Conservation (phyloP, 1,140 invertebrate genomes). For the Vanessa tameamea region DNA sequence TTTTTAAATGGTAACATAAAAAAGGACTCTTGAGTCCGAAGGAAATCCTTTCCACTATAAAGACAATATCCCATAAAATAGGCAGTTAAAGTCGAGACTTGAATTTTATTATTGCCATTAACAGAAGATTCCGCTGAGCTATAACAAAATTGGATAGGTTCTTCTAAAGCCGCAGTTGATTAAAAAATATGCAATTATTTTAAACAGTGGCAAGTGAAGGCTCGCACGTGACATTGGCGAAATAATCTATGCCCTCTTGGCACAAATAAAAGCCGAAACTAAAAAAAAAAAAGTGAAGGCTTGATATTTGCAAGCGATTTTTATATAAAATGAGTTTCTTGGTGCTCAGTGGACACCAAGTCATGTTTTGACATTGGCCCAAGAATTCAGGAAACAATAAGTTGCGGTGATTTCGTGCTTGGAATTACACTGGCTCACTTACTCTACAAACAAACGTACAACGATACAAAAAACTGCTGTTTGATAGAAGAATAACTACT, state of each 20-base stretch:
- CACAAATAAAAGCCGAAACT: no score
- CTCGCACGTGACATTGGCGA: no score
- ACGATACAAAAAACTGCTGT: no score
- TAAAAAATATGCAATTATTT: not conserved
- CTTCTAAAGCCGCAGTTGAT: not conserved
- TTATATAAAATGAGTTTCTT: not conserved
- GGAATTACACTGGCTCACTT: no score
- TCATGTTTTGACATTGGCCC: no score
- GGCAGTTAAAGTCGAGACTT: constrained; percentile 27
- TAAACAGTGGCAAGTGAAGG: not conserved
- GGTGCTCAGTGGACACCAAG: no score
- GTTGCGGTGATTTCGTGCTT: no score
- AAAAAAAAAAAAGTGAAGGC: not conserved
- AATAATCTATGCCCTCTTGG: no score
- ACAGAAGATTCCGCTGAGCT: constrained; percentile 15
- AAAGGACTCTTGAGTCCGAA: not conserved
- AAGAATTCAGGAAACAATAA: no score
- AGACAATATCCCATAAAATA: constrained; percentile 32
- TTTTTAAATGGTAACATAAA: constrained; percentile 20
- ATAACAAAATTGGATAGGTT: constrained; percentile 13
- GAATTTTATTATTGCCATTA: constrained; percentile 16
- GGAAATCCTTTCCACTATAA: constrained; percentile 7
- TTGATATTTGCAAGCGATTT: not conserved
- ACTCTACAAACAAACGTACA: no score
- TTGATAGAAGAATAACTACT: no score